phyloP scores from a whole-genome alignment of 2,797 vertebrate species.

The Macropus fuliginosus region DNA sequence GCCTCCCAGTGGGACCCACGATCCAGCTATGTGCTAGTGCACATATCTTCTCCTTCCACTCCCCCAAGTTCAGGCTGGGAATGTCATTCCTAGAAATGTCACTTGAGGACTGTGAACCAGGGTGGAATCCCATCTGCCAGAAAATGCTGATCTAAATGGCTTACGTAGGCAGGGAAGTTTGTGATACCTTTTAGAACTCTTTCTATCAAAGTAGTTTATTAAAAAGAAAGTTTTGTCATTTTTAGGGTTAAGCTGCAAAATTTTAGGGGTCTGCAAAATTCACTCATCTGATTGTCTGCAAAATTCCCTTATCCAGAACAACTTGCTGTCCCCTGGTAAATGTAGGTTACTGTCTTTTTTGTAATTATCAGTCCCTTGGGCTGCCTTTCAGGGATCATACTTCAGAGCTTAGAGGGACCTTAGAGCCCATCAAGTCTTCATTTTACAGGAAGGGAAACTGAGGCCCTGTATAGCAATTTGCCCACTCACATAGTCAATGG shows the following conservation, averaged over 20 bases:
- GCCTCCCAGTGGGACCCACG: conserved; percentile 17
- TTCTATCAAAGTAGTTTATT: not conserved
- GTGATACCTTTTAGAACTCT: not conserved
- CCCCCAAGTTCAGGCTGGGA: conserved; percentile 9
- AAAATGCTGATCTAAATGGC: conserved; percentile 21
- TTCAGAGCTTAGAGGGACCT: not conserved
- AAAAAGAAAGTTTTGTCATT: not conserved
- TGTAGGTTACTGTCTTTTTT: not conserved
- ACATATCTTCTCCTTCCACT: not conserved
- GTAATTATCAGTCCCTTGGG: not conserved
- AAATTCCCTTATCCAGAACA: not conserved
- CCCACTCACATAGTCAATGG: not conserved
- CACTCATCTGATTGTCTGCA: not conserved
- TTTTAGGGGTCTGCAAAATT: not conserved
- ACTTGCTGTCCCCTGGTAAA: not conserved
- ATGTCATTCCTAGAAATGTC: conserved; percentile 66
- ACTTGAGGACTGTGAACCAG: conserved; percentile 14
- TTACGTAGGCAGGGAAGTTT: not conserved
- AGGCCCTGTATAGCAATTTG: not conserved
- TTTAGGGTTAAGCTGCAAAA: not conserved
- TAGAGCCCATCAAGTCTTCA: not conserved
- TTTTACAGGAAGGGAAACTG: not conserved
- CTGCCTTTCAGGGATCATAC: not conserved
- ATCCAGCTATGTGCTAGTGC: not conserved
- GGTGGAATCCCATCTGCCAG: not conserved